Base-by-base conservation (phyloP, 2,113 vertebrate genomes). In the Meriones unguiculatus region DNA sequence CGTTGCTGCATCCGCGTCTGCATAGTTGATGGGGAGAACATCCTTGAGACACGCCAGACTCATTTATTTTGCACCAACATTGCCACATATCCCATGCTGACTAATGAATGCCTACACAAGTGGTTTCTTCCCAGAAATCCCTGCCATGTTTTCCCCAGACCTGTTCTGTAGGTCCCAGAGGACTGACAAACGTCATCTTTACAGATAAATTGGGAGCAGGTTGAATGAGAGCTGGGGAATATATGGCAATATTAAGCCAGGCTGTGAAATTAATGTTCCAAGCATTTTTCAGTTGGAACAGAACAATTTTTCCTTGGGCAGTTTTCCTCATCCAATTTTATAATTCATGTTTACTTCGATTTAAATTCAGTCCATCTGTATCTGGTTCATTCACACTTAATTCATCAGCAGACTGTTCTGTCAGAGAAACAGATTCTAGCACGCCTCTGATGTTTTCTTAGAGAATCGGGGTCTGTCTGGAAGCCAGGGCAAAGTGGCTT, bases 301-400 rank as follows among this genome's bases (percentile, higher is more conserved):
- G 32, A 82, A 54, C 70, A 52, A 87, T 95, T 97, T 93, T 97
- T 96, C 97, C 93, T 93, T 75, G 67, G 88, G 94, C 81, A 96
- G 54, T 96, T 96, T 93, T 97, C 78, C 80, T 78, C 82, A 80
- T 92, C 69, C 89, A 92, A 35, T 97, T 97, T 95, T 97, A 75
- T 92, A 95, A 97, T 93, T 95, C 88, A 94, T 92, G 88, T 94
- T 97, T 97, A 97, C 93, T 97, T 97, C 94, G 84, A 95, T 78
- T 57, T 54, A 96, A 97, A 97, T 91, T 95, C 70, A 65, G 77
- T 30, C 95, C 96, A 97, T 97, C 95, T 97, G 96, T 89, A 94
- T 96, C 82, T 97, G 96, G 96, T 96, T 97, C 95, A 97, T 92
- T 97, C 90, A 94, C 95, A 95, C 90, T 93, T 95, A 91, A 97